phyloP scores from a whole-genome alignment of 53 echinoderm and acorn worm species.

The Echinometra lucunter region DNA sequence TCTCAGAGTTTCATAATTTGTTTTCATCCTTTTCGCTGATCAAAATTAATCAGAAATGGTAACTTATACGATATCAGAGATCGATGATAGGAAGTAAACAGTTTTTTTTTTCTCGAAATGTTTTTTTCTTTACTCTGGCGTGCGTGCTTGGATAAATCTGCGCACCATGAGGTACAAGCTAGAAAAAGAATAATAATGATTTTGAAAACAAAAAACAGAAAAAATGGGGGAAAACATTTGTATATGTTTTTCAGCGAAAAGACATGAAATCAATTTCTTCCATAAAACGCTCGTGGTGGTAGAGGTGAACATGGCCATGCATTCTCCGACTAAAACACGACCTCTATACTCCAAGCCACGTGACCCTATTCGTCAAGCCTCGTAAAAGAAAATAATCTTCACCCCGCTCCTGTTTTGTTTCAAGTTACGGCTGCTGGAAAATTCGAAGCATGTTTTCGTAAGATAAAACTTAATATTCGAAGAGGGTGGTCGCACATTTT shows the following conservation, averaged over 20 bases:
- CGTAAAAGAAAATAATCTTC: constrained; percentile 21
- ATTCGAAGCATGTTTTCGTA: constrained; percentile 41
- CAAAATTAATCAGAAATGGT: too few species aligned
- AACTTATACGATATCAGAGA: too few species aligned
- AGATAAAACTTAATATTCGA: constrained; percentile 53
- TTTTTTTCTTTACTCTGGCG: too few species aligned
- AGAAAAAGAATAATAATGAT: too few species aligned
- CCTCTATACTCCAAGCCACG: too few species aligned
- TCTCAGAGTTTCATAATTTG: too few species aligned
- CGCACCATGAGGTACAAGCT: too few species aligned
- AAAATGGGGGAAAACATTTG: not conserved
- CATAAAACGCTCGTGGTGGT: not conserved
- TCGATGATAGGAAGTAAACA: too few species aligned
- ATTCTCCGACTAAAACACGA: not conserved
- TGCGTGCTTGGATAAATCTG: not conserved
- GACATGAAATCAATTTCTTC: not conserved
- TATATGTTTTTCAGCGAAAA: not conserved
- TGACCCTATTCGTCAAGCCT: not conserved
- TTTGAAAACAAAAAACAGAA: too few species aligned
- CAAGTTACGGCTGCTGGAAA: constrained; percentile 21
- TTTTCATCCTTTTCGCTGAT: too few species aligned
- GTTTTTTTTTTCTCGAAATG: too few species aligned
- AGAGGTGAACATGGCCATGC: not conserved
- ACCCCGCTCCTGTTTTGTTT: constrained; percentile 32
- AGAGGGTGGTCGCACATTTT: constrained; percentile 52